Conservation (phyloP, 2,888 invertebrate genomes). For the Eupithecia inturbata region DNA sequence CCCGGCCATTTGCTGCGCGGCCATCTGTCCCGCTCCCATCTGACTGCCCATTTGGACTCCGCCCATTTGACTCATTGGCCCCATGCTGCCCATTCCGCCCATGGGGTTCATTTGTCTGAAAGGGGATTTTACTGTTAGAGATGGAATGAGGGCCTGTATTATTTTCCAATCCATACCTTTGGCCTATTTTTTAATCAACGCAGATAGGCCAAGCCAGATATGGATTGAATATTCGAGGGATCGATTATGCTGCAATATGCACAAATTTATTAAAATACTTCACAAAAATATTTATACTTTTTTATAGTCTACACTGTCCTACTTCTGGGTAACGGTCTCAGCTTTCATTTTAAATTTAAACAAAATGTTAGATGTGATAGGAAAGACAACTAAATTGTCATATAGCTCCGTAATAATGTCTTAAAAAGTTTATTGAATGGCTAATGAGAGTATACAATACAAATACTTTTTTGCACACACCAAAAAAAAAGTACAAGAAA, state of each 20-base stretch:
- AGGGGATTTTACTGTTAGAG: slow-evolving; percentile 20
- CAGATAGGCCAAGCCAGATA: background rate
- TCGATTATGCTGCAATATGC: too few species aligned
- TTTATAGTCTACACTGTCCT: too few species aligned
- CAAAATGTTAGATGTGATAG: too few species aligned
- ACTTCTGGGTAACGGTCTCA: too few species aligned
- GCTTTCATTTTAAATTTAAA: too few species aligned
- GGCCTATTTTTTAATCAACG: background rate
- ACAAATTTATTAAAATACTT: too few species aligned
- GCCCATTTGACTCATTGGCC: slow-evolving; percentile 77
- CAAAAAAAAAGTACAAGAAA: too few species aligned
- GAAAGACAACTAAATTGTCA: too few species aligned
- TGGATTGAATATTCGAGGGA: background rate
- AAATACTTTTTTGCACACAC: too few species aligned
- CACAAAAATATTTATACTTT: too few species aligned
- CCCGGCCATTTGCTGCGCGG: slow-evolving; percentile 67
- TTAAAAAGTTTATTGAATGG: background rate
- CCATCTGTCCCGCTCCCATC: slow-evolving; percentile 73
- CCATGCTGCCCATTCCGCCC: slow-evolving; percentile 76
- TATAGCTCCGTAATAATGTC: too few species aligned
- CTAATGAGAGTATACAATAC: too few species aligned
- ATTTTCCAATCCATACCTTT: background rate
- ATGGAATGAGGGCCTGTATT: background rate
- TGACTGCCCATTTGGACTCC: slow-evolving; percentile 69
- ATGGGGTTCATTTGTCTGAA: slow-evolving; percentile 80